phyloP scores from a whole-genome alignment of 1,140 invertebrate species.

The Sesamia nonagrioides region DNA sequence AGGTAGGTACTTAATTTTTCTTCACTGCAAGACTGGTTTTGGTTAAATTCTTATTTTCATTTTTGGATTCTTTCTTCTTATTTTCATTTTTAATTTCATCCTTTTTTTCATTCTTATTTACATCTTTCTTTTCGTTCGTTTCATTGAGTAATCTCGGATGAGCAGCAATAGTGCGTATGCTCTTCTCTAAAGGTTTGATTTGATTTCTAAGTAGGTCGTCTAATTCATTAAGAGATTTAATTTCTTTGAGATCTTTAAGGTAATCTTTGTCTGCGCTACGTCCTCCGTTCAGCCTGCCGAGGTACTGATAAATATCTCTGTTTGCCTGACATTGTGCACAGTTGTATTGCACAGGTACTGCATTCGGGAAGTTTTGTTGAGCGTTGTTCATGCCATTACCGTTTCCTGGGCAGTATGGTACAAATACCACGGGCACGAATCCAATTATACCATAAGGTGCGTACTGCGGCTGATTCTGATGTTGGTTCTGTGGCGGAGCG shows the following conservation, averaged over 20 bases:
- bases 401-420: slow-evolving; percentile 88
- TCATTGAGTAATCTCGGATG: slow-evolving; percentile 70
- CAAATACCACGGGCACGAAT: slow-evolving; percentile 89
- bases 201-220: slow-evolving; percentile 74
- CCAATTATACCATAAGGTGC: slow-evolving; percentile 86
- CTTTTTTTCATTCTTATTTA: slow-evolving; percentile 50
- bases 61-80: slow-evolving; percentile 32
- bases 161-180: slow-evolving; percentile 69
- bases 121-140: slow-evolving; percentile 56
- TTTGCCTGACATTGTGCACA: slow-evolving; percentile 80
- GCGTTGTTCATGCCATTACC: slow-evolving; percentile 79
- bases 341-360: slow-evolving; percentile 83
- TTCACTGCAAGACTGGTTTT: not conserved
- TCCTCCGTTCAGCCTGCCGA: slow-evolving; percentile 72
- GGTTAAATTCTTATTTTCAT: slow-evolving; percentile 21
- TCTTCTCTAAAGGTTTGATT: slow-evolving; percentile 74
- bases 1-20: not conserved
- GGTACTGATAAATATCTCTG: slow-evolving; percentile 69
- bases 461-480: slow-evolving; percentile 63
- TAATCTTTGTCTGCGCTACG: slow-evolving; percentile 62
- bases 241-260: slow-evolving; percentile 72
- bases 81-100: slow-evolving; percentile 18
- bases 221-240: slow-evolving; percentile 73
- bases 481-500: slow-evolving; percentile 48
- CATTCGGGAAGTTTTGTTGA: slow-evolving; percentile 88